Evolutionary conservation across 1,140 invertebrate species (phyloP).

Genomic region (Orchesella cincta): DNA sequence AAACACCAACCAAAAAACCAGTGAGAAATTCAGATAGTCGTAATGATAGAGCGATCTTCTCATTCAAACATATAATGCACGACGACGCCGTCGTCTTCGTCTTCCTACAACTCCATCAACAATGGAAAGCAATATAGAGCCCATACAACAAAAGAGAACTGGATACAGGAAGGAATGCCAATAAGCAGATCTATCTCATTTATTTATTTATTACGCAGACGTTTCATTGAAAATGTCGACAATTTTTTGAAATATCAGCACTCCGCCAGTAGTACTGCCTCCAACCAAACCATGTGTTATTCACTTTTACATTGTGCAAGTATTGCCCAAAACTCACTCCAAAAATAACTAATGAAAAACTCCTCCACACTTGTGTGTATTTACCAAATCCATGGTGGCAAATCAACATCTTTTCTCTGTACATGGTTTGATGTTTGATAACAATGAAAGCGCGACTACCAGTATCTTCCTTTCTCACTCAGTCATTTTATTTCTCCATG

Average conservation of each 20-base stretch:
- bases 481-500: no score
- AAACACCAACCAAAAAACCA: background rate
- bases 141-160: background rate
- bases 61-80: slow-evolving; percentile 1
- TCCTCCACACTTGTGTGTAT: no score
- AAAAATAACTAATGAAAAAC: no score
- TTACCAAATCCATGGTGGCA: no score
- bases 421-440: no score
- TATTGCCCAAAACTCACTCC: no score
- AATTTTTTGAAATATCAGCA: background rate
- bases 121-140: background rate
- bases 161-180: slow-evolving; percentile 8
- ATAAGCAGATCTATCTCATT: slow-evolving; percentile 12
- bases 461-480: no score
- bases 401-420: no score
- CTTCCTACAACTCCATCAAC: background rate
- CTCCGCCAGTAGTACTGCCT: background rate
- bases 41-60: background rate
- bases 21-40: background rate
- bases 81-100: background rate
- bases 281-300: no score
- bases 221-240: background rate
- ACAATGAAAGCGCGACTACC: no score
- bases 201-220: background rate
- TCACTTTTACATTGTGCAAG: no score